Evolutionary conservation across 2,888 invertebrate species (phyloP).

Genomic region (Lobophora halterata): DNA sequence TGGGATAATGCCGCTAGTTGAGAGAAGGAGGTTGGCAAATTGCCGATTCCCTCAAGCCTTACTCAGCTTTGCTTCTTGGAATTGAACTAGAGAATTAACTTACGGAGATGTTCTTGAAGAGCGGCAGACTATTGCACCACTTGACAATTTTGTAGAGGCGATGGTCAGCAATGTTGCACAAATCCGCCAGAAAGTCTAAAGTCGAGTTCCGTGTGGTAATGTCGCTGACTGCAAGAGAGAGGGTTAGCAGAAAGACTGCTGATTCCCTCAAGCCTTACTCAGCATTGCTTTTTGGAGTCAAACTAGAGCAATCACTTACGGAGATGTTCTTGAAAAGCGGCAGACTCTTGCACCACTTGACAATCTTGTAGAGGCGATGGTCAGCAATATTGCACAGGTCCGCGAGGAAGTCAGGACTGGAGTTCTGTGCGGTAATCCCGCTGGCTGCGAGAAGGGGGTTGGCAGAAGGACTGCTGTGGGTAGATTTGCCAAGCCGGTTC

Average conservation of each 20-base stretch:
- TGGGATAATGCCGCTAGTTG: too few species aligned
- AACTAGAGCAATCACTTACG: conserved; percentile 79
- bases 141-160: too few species aligned
- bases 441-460: conserved; percentile 72
- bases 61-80: too few species aligned
- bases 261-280: too few species aligned
- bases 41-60: too few species aligned
- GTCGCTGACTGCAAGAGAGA: too few species aligned
- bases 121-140: too few species aligned
- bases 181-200: too few species aligned
- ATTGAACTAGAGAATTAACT: conserved; percentile 2
- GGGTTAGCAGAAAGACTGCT: conserved; percentile 40
- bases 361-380: conserved; percentile 97
- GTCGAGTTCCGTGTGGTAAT: too few species aligned
- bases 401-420: conserved; percentile 91
- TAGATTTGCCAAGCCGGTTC: conserved; percentile 80
- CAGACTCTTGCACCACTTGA: conserved; percentile 98
- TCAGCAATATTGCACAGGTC: conserved; percentile 97
- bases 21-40: too few species aligned
- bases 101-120: conserved; percentile 96
- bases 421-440: conserved; percentile 80
- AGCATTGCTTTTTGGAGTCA: too few species aligned
- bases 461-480: conserved; percentile 60
- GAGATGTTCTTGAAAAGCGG: conserved; percentile 98
- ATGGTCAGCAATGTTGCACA: too few species aligned